Percentiles rank a stretch among this genome's conserved stretches.
Evolutionary conservation across 1,140 invertebrate genomes (phyloP).

Genomic region (Helicoverpa zea): DNA sequence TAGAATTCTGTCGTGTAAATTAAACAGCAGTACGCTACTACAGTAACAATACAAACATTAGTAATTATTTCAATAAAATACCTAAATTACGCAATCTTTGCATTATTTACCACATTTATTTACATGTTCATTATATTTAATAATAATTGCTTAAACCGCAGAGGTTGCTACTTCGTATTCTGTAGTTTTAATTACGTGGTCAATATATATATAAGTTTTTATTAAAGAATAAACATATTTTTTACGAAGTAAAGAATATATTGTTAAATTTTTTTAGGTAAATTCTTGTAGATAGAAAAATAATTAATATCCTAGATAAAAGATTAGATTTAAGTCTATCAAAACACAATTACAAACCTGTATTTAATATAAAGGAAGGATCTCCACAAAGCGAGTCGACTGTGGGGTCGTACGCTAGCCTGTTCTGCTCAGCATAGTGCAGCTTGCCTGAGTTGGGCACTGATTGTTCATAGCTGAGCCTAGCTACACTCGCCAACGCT

Average conservation of each 20-base stretch:
- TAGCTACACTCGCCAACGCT: constrained; percentile 69
- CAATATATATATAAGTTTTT: too few relatives aligned
- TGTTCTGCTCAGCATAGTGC: constrained; percentile 76
- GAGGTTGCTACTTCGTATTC: not conserved
- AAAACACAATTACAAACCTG: constrained; percentile 67
- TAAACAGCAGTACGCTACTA: not conserved
- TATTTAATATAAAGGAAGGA: constrained; percentile 70
- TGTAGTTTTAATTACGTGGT: too few relatives aligned
- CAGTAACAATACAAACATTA: too few relatives aligned
- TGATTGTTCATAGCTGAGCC: constrained; percentile 78
- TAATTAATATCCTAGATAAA: too few relatives aligned
- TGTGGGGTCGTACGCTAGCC: constrained; percentile 73
- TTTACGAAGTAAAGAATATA: too few relatives aligned
- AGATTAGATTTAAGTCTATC: not conserved
- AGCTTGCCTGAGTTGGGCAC: constrained; percentile 68
- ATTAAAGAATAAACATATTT: too few relatives aligned
- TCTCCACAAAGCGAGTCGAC: constrained; percentile 76
- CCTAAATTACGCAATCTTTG: not conserved
- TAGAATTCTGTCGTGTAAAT: not conserved
- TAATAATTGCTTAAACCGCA: constrained; percentile 20
- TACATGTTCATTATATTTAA: constrained; percentile 12
- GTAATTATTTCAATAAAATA: too few relatives aligned
- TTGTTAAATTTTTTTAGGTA: too few relatives aligned
- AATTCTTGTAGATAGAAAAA: too few relatives aligned
- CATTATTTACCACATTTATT: constrained; percentile 5